Evolutionary conservation across 2,797 vertebrate genomes (phyloP).

Genomic region (Poeciliopsis infans): DNA sequence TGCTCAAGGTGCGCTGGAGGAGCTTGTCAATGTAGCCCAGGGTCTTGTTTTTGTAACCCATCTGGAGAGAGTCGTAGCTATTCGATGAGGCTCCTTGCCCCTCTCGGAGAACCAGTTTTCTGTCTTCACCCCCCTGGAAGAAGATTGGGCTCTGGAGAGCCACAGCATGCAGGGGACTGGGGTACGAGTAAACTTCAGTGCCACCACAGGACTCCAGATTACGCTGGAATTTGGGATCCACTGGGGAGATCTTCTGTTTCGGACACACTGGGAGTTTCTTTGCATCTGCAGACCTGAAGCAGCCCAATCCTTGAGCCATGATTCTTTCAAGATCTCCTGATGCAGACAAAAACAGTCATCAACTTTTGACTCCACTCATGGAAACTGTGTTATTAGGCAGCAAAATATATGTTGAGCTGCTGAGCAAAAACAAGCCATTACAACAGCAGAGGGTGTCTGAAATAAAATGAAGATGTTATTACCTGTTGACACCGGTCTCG

Average conservation of each 20-base stretch:
- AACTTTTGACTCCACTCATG: slow-evolving; percentile 11
- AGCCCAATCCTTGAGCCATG: slow-evolving; percentile 66
- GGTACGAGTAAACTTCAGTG: slow-evolving; percentile 90
- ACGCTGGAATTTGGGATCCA: slow-evolving; percentile 87
- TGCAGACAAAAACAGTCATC: slow-evolving; percentile 40
- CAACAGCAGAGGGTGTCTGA: slow-evolving; percentile 4
- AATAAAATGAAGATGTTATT: slow-evolving; percentile 35
- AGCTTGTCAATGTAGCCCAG: slow-evolving; percentile 87
- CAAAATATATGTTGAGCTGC: slow-evolving; percentile 36
- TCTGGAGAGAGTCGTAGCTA: slow-evolving; percentile 42
- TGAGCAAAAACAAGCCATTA: slow-evolving; percentile 16
- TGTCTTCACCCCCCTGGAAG: slow-evolving; percentile 66
- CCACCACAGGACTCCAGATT: slow-evolving; percentile 88
- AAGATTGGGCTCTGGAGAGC: slow-evolving; percentile 96
- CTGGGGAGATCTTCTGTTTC: slow-evolving; percentile 54
- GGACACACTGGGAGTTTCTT: slow-evolving; percentile 59
- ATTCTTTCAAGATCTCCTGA: slow-evolving; percentile 91
- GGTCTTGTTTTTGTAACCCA: slow-evolving; percentile 65
- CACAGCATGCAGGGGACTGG: slow-evolving; percentile 94
- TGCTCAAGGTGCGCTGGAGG: slow-evolving; percentile 80
- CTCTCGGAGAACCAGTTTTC: slow-evolving; percentile 46
- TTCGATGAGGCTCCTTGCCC: slow-evolving; percentile 30
- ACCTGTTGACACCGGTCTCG: slow-evolving; percentile 95
- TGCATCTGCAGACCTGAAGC: slow-evolving; percentile 70
- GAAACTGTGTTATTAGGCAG: slow-evolving; percentile 23